Percentiles rank a stretch among this genome's conserved stretches.
These are phyloP conservation scores for Eupsilia transversa DNA, from an alignment of 2,888 invertebrate genomes.

Conservation along the genomic window DNA sequence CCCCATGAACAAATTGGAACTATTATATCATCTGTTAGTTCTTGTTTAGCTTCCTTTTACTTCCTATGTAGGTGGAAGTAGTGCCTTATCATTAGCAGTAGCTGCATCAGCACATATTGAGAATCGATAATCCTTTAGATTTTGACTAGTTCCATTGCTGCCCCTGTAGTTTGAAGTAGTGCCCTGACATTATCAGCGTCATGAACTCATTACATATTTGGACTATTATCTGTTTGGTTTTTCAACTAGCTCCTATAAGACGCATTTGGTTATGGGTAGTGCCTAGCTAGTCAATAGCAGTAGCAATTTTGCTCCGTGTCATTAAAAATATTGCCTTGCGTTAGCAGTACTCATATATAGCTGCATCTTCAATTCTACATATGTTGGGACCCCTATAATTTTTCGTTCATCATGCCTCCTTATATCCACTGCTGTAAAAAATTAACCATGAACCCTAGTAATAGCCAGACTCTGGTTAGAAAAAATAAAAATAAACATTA, in stretches of 20 bases:
- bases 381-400: background rate
- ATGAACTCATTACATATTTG: no score
- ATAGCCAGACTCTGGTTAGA: conserved; percentile 8
- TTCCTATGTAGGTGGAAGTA: background rate
- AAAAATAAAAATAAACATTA: conserved; percentile 15
- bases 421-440: background rate
- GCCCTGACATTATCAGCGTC: background rate
- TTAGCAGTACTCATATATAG: background rate
- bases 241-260: background rate
- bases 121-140: background rate
- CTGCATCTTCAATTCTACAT: background rate
- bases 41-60: background rate
- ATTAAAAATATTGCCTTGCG: background rate
- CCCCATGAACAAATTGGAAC: background rate
- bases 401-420: background rate
- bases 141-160: background rate
- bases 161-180: background rate
- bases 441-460: conserved; percentile 17
- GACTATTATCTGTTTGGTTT: background rate
- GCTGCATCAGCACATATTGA: background rate
- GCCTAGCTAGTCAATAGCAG: background rate
- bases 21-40: background rate
- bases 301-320: background rate
- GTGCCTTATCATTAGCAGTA: background rate
- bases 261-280: background rate